A percentile compares a stretch with the other conserved stretches of the same genome.
Evolutionary conservation across 2,888 invertebrate species (phyloP).

Genomic region (Acronicta alni): DNA sequence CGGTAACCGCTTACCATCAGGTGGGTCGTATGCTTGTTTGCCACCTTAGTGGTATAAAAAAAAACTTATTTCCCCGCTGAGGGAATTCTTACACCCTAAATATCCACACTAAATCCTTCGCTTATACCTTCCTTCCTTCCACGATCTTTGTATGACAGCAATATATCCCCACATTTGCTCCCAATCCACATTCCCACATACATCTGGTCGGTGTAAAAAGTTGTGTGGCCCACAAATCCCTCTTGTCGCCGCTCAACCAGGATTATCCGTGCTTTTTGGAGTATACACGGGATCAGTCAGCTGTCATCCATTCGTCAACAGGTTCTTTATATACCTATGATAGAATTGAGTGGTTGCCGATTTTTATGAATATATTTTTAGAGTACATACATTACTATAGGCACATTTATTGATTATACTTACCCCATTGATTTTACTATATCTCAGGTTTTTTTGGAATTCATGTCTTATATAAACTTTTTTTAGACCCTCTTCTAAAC

Average conservation of each 20-base stretch:
- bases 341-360: not conserved
- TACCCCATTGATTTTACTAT: too few species aligned
- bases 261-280: slow-evolving; percentile 36
- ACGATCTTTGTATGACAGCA: not conserved
- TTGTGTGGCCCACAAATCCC: slow-evolving; percentile 8
- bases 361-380: not conserved
- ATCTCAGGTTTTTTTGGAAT: too few species aligned
- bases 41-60: too few species aligned
- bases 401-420: too few species aligned
- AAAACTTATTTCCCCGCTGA: too few species aligned
- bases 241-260: slow-evolving; percentile 30
- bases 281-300: slow-evolving; percentile 33
- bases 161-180: not conserved
- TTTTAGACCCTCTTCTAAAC: too few species aligned
- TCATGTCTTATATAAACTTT: too few species aligned
- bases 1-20: too few species aligned
- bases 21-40: too few species aligned
- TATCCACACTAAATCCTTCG: too few species aligned
- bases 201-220: slow-evolving; percentile 9
- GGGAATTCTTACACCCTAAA: too few species aligned
- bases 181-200: not conserved
- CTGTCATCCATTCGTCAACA: slow-evolving; percentile 30
- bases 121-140: not conserved
- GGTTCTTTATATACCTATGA: slow-evolving; percentile 5
- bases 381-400: too few species aligned